Conservation (phyloP, 2,113 vertebrate genomes). For the Synodontis membranacea region DNA sequence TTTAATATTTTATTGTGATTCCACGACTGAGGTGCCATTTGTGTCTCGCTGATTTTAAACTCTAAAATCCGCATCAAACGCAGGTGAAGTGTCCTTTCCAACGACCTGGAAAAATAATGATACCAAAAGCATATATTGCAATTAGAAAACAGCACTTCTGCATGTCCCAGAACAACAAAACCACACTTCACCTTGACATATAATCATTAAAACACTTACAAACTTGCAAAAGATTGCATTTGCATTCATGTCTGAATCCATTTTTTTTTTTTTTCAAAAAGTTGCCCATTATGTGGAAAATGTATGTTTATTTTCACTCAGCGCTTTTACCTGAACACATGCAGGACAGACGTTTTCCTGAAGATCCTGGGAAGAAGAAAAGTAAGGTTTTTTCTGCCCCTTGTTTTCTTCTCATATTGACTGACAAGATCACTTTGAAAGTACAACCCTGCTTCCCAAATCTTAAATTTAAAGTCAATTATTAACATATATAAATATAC, state of each 20-base stretch:
- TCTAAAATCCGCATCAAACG: background rate
- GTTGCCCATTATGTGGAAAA: background rate
- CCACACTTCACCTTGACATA: background rate
- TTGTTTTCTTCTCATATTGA: background rate
- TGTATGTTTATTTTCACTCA: background rate
- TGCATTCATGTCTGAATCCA: background rate
- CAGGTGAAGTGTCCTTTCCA: background rate
- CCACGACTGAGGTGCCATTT: background rate
- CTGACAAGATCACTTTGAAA: background rate
- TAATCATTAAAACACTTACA: background rate
- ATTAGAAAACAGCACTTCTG: background rate
- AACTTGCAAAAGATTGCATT: background rate
- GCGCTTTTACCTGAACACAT: no score
- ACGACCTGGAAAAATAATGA: background rate
- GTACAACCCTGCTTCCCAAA: background rate
- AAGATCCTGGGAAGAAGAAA: conserved; percentile 1
- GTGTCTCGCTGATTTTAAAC: background rate
- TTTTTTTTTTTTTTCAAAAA: background rate
- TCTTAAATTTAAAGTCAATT: background rate
- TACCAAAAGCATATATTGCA: background rate
- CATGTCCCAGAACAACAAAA: background rate
- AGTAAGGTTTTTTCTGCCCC: background rate
- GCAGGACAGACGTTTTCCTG: background rate
- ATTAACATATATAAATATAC: background rate
- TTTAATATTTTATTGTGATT: background rate